Base-by-base conservation (phyloP, 2,888 invertebrate genomes). In the Volucella bombylans region DNA sequence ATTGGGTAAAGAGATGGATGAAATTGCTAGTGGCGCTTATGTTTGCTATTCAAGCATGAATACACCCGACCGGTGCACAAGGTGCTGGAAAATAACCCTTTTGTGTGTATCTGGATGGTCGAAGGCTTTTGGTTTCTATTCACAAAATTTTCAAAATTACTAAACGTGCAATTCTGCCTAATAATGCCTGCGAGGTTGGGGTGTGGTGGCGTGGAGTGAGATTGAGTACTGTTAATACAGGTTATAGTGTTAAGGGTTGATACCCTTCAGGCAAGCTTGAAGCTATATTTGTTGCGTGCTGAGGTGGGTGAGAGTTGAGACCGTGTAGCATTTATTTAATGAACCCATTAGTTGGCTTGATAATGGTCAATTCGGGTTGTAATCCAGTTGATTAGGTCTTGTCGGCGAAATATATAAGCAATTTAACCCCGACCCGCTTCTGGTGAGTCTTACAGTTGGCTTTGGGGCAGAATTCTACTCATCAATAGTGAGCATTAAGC, bases 281-380 rank as follows among this genome's bases (percentile, higher is more conserved):
- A 31, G 31, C 6, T 31, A 31, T 6, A 31, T 31, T 31, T 38
- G 18, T 54, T 59, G 69, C 39, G 68, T 67, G 72, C 50, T 55
- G 50, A 50, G 23, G 65, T 68, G 80, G 50, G 67, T 54, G 39
- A 41, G 52, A 50, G 71, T 57, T 54, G 55, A 31, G 31, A 31
- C 31, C 54, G 77, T 77, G 43, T 64, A 55, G 61, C 67, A 61
- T 68, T 82, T 80, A 69, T 74, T 67, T 83, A 80, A 76, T 76
- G 80, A 80, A 80, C 74, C 80, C 80, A 79, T 83, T 80, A 83
- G 74, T 52, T 69, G 41, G 49, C 47, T 59, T 55, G 67, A 71
- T 83, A 83, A 83, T 76, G 74, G 83, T 83, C 80, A 83, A 79
- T 80, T 79, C 71, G 49, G 74, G 64, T 80, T 83, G 79, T 83